phyloP scores from a whole-genome alignment of 2,888 invertebrate species.

The Eristalis tenax region DNA sequence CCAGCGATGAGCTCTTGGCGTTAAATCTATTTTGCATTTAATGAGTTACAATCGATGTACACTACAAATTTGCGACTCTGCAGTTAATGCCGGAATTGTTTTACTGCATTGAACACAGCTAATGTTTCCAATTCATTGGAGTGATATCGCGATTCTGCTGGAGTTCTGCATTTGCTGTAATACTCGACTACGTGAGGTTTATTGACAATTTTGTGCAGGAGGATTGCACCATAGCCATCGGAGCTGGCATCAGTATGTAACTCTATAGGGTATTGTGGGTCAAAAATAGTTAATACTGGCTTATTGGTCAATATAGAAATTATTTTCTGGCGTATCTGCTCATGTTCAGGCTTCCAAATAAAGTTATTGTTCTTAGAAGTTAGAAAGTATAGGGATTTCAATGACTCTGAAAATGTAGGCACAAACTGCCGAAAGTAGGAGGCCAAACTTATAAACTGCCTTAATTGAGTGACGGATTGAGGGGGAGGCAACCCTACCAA shows the following conservation, averaged over 20 bases:
- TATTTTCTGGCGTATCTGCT: too few relatives aligned
- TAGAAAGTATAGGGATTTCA: conserved; percentile 8
- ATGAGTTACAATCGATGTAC: conserved; percentile 50
- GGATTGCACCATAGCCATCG: too few relatives aligned
- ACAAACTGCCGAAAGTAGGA: conserved; percentile 37
- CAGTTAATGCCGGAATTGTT: too few relatives aligned
- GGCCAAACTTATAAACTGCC: conserved; percentile 23
- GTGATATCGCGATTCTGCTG: too few relatives aligned
- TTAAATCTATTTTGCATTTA: conserved; percentile 44
- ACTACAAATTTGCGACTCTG: too few relatives aligned
- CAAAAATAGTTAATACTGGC: conserved; percentile 67
- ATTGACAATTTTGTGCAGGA: too few relatives aligned
- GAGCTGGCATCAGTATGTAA: conserved; percentile 61
- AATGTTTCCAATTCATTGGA: too few relatives aligned
- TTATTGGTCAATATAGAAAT: conserved; percentile 36
- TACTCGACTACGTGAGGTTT: too few relatives aligned
- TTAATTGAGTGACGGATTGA: conserved; percentile 26
- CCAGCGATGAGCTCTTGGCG: conserved; percentile 50
- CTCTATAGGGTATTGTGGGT: conserved; percentile 63
- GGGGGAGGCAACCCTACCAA: neutral
- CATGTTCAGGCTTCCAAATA: neutral
- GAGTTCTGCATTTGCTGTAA: too few relatives aligned
- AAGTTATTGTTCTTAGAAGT: neutral
- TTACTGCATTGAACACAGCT: too few relatives aligned
- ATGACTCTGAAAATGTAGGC: conserved; percentile 9